Evolutionary conservation across 2,888 invertebrate species (phyloP), one percentile per base, ranked within the genome.

Genomic region (Oxycera nigricornis): DNA sequence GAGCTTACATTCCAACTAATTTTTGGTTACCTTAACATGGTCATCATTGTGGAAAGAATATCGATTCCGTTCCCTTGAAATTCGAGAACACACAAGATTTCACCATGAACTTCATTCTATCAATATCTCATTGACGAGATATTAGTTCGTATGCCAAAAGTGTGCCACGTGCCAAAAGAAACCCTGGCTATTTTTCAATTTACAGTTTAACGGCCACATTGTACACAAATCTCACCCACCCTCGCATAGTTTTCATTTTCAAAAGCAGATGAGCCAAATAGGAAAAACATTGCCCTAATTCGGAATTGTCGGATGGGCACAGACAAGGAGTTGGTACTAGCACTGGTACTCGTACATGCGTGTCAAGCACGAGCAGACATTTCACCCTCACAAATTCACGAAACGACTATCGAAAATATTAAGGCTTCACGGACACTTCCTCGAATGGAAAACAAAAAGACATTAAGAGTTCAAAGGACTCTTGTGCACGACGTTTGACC

Each of bases 211-310:
- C 61, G 31, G 26, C 26, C 24, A 61, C 31, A 61, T 61, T 61
- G 61, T 30, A 24, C 11, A 26, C 31, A 68, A 50, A 14, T 24
- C 14, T 68, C 67, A 28, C 67, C 67, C 67, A 17, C 28, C 14
- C 50, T n/a, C 50, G 31, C 30, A 61, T 61, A 17, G 11, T 61
- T 61, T 61, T 57, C 41, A 41, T 41, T 41, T 31, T 65, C 31
- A 31, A 65, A 41, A 41, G 39, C 65, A 50, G 35, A 50, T 46
- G 67, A 68, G 30, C 67, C 67, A 14, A 68, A 39, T 30, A 65
- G 50, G 22, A 50, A 68, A 68, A 28, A 68, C 67, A 68, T 68
- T 68, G 67, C 35, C 67, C 67, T 68, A 68, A 68, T 68, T 68
- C 39, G 46, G 20, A 50, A 50, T 61, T 61, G 61, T 61, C 31